Conservation (phyloP, 2,888 invertebrate genomes). For the Harpagoxenus sublaevis region DNA sequence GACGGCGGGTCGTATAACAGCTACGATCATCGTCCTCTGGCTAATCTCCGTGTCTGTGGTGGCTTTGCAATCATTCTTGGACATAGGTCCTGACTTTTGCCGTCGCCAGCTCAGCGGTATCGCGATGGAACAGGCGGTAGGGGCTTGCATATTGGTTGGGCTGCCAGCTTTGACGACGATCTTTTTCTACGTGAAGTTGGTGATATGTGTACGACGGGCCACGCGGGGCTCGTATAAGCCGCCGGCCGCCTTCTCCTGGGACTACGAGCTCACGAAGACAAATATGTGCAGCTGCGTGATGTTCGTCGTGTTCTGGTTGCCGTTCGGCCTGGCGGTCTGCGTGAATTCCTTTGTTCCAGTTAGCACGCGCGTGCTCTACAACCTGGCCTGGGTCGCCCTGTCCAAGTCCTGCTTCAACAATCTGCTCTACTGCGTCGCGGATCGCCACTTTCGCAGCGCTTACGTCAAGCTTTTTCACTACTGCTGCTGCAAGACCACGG, state of each 20-base stretch:
- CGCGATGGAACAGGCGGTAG: constrained; percentile 88
- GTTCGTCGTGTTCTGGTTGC: constrained; percentile 90
- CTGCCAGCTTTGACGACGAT: constrained; percentile 88
- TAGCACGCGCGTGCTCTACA: constrained; percentile 89
- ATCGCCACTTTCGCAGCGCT: constrained; percentile 90
- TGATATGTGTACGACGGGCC: constrained; percentile 87
- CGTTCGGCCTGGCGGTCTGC: constrained; percentile 89
- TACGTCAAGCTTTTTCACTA: constrained; percentile 92
- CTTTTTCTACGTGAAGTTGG: constrained; percentile 87
- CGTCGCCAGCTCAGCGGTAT: constrained; percentile 87
- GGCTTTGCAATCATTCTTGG: constrained; percentile 88
- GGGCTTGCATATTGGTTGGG: constrained; percentile 88
- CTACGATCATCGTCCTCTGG: constrained; percentile 88
- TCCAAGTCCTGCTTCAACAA: constrained; percentile 91
- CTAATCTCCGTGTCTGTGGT: constrained; percentile 87
- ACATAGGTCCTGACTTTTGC: constrained; percentile 91
- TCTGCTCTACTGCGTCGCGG: constrained; percentile 89
- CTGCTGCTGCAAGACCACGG: constrained; percentile 93
- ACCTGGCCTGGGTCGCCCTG: constrained; percentile 90
- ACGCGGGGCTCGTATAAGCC: constrained; percentile 89
- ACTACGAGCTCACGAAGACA: constrained; percentile 89
- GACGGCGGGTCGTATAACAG: constrained; percentile 87
- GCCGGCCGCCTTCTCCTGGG: constrained; percentile 89
- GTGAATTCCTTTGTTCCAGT: constrained; percentile 87
- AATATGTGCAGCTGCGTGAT: constrained; percentile 90